A percentile compares a stretch with the other conserved stretches of the same genome.
These are phyloP conservation scores for Mellilla xanthometata DNA, from an alignment of 2,888 invertebrate genomes.

Conservation along the genomic window DNA sequence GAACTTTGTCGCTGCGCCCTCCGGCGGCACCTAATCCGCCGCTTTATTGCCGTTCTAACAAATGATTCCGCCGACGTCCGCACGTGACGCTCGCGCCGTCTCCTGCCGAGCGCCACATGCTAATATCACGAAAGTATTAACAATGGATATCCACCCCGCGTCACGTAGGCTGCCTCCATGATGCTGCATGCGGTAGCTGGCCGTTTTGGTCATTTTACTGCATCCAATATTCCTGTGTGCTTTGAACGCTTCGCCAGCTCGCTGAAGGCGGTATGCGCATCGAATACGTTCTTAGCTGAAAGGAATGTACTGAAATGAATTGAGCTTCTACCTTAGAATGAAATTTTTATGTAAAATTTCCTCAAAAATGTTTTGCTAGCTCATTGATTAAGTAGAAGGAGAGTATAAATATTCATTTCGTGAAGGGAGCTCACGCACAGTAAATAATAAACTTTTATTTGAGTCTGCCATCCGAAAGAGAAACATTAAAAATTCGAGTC, in stretches of 20 bases:
- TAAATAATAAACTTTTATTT: conserved; percentile 80
- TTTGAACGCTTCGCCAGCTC: conserved; percentile 15
- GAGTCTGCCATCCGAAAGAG: conserved; percentile 62
- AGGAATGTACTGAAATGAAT: conserved; percentile 39
- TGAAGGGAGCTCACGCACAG: conserved; percentile 66
- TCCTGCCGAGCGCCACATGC: conserved; percentile 30
- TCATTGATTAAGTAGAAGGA: conserved; percentile 67
- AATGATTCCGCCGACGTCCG: conserved; percentile 53
- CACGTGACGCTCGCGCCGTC: conserved; percentile 38
- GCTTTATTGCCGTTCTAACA: conserved; percentile 72
- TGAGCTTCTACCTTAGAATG: conserved; percentile 50
- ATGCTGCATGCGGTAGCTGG: conserved; percentile 7
- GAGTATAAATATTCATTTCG: conserved; percentile 77
- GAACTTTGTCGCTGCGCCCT: conserved; percentile 64
- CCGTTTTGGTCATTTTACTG: conserved; percentile 8
- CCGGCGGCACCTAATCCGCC: conserved; percentile 67
- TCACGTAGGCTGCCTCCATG: conserved; percentile 2
- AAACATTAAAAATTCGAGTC: conserved; percentile 77
- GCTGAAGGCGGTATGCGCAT: conserved; percentile 15
- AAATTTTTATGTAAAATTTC: conserved; percentile 61
- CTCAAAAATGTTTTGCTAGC: conserved; percentile 41
- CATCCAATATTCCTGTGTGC: conserved; percentile 9
- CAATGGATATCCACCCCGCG: conserved; percentile 19
- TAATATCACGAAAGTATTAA: conserved; percentile 28
- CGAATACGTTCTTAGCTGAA: conserved; percentile 25